phyloP scores from a whole-genome alignment of 2,797 vertebrate species.

The Pseudocheirus occidentalis region DNA sequence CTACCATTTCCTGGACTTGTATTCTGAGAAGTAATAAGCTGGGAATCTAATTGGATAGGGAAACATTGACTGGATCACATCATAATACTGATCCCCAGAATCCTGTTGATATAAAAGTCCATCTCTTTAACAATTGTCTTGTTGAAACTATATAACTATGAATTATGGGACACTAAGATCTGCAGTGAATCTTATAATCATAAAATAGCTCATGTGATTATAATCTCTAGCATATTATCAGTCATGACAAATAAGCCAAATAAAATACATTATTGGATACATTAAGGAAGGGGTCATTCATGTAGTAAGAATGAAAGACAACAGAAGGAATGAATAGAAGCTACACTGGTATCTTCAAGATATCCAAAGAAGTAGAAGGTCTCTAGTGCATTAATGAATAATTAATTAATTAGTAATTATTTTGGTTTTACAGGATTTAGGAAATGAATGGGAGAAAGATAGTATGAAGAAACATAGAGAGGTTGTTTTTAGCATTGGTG shows the following conservation, averaged over 20 bases:
- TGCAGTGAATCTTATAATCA: not conserved
- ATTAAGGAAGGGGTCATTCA: not conserved
- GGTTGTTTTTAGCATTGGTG: not conserved
- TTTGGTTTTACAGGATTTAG: too few species aligned
- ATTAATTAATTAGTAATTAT: too few species aligned
- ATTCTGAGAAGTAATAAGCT: not conserved
- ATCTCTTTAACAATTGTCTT: not conserved
- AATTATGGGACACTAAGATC: not conserved
- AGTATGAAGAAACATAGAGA: not conserved
- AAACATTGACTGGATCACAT: not conserved
- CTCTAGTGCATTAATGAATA: not conserved
- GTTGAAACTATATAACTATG: not conserved
- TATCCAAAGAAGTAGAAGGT: not conserved
- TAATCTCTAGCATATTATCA: not conserved
- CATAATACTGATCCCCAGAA: not conserved
- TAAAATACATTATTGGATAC: not conserved
- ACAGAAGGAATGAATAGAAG: not conserved
- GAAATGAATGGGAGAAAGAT: not conserved
- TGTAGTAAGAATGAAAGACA: not conserved
- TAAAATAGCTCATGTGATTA: not conserved
- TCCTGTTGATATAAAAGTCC: not conserved
- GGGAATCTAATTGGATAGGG: not conserved
- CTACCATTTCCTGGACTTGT: not conserved
- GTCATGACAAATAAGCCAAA: not conserved
- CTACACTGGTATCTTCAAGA: not conserved